Percentiles rank a stretch among this genome's conserved stretches.
Conservation (phyloP, 2,113 vertebrate species). For the Seriola quinqueradiata region DNA sequence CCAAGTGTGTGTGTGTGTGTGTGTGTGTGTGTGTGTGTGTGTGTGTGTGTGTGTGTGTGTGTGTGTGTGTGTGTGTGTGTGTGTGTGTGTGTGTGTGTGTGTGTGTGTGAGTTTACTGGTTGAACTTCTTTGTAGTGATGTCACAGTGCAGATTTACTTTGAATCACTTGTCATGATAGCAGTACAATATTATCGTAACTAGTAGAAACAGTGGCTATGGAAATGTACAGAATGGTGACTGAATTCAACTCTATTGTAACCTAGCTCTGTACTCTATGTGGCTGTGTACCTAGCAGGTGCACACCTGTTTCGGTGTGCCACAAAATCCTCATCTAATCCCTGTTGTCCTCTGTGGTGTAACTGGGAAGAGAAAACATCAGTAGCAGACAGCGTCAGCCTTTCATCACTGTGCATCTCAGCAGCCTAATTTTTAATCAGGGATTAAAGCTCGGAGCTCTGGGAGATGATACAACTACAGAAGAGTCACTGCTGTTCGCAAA, state of each 20-base stretch:
- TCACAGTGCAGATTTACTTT: too few species aligned
- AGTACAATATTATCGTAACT: not conserved
- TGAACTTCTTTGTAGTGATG: too few species aligned
- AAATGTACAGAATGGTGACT: not conserved
- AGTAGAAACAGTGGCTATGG: not conserved
- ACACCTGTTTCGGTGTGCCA: not conserved
- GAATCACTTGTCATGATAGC: too few species aligned
- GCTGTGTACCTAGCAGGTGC: not conserved
- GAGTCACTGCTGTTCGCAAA: slow-evolving; percentile 7
- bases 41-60: not conserved
- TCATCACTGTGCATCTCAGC: slow-evolving; percentile 23
- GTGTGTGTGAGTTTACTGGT: too few species aligned
- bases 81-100: too few species aligned
- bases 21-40: too few species aligned
- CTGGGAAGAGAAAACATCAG: slow-evolving; percentile 9
- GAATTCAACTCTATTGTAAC: not conserved
- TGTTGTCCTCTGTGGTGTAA: slow-evolving; percentile 29
- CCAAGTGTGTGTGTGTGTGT: too few species aligned
- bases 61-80: not conserved
- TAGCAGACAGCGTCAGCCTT: slow-evolving; percentile 6
- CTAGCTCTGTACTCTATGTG: not conserved
- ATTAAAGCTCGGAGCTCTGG: slow-evolving; percentile 10
- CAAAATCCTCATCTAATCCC: slow-evolving; percentile 29
- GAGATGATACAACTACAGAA: not conserved
- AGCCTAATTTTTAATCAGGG: slow-evolving; percentile 24